phyloP scores from a whole-genome alignment of 2,888 invertebrate species.

The Eumacrocentrus americanus region DNA sequence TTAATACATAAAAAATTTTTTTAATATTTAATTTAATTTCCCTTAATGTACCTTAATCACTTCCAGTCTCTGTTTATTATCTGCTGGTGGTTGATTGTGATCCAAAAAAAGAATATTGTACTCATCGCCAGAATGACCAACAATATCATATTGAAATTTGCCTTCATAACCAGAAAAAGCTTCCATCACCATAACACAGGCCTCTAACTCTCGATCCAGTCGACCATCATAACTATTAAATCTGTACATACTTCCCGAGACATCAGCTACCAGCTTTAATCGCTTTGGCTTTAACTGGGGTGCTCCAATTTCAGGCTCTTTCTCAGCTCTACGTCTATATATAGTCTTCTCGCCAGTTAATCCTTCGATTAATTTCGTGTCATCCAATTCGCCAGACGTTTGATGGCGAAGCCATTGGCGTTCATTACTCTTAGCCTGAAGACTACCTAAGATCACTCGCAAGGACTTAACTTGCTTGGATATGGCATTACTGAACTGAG shows the following conservation, averaged over 20 bases:
- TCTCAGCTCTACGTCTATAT: slow-evolving; percentile 82
- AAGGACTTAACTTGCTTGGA: slow-evolving; percentile 84
- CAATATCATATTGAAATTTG: slow-evolving; percentile 89
- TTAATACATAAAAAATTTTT: not conserved
- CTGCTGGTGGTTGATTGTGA: slow-evolving; percentile 75
- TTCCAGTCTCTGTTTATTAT: slow-evolving; percentile 87
- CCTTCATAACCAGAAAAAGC: slow-evolving; percentile 87
- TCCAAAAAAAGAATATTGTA: slow-evolving; percentile 74
- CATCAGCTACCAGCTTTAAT: slow-evolving; percentile 85
- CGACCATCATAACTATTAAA: slow-evolving; percentile 96
- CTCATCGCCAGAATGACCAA: slow-evolving; percentile 93
- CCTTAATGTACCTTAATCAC: slow-evolving; percentile 68
- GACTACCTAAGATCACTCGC: slow-evolving; percentile 80
- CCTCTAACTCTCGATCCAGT: slow-evolving; percentile 88
- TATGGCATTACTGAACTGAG: slow-evolving; percentile 79
- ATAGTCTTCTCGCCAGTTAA: slow-evolving; percentile 91
- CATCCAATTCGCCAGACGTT: slow-evolving; percentile 94
- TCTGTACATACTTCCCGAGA: slow-evolving; percentile 96
- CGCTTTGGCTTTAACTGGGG: slow-evolving; percentile 89
- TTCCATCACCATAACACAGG: slow-evolving; percentile 88
- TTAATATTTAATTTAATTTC: not conserved
- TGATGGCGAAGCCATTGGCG: slow-evolving; percentile 94
- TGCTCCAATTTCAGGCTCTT: slow-evolving; percentile 86
- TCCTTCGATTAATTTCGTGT: slow-evolving; percentile 92
- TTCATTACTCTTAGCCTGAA: slow-evolving; percentile 94